Evolutionary conservation across 1,140 invertebrate genomes (phyloP).

Genomic region (Atta texana): DNA sequence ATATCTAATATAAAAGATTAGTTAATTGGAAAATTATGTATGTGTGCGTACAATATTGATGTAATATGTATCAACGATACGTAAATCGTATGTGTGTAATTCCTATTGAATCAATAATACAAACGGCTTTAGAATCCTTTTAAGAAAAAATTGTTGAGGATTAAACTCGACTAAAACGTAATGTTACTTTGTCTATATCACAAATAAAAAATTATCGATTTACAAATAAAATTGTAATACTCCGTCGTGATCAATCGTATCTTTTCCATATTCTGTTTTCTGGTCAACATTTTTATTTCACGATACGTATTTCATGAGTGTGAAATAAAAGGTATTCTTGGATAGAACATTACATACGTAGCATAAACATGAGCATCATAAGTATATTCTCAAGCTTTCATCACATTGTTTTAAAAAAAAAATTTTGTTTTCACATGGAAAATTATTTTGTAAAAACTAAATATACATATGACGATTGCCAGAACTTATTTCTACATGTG

Average conservation of each 20-base stretch:
- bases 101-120: too few relatives aligned
- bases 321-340: constrained; percentile 37
- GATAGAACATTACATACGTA: constrained; percentile 7
- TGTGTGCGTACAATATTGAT: too few relatives aligned
- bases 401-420: constrained; percentile 22
- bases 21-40: too few relatives aligned
- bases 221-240: constrained; percentile 1
- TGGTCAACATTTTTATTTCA: constrained; percentile 1
- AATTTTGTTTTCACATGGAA: not conserved
- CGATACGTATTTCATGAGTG: not conserved
- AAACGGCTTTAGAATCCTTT: too few relatives aligned
- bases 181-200: not conserved
- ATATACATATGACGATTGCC: not conserved
- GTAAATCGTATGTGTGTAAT: too few relatives aligned
- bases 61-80: too few relatives aligned
- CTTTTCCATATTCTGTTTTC: not conserved
- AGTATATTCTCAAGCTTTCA: constrained; percentile 27
- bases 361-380: constrained; percentile 29
- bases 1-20: too few relatives aligned
- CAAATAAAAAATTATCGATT: constrained; percentile 14
- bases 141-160: too few relatives aligned
- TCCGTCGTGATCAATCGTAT: not conserved
- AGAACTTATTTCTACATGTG: not conserved
- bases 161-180: not conserved
- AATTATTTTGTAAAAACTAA: constrained; percentile 15